Conservation (phyloP, 2,113 vertebrate species). For the rabbit (Oryctolagus cuniculus) region mOryCun1.1 NC_091439.1:18780501-18781000, state of each 20-base stretch:
- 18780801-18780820: slow-evolving; percentile 28
- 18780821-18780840: slow-evolving; percentile 17
- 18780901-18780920: neutral
- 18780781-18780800: neutral
- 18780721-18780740: neutral
- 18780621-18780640: neutral
- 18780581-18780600: neutral
- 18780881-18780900: neutral
- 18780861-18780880: slow-evolving; percentile 51
- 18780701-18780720: neutral
- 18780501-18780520: neutral
- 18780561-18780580: neutral
- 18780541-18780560: neutral
- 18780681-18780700: neutral
- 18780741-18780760: neutral
- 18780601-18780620: neutral
- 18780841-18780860: neutral
- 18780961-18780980: neutral
- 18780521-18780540: neutral
- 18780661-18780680: too few species aligned
- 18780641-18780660: neutral
- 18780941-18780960: neutral
- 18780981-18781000: neutral
- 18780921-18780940: neutral
- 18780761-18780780: neutral